Evolutionary conservation across 2,113 vertebrate species (phyloP), one percentile per base, ranked within the genome.

Genomic region (Ceyx margarethae): DNA sequence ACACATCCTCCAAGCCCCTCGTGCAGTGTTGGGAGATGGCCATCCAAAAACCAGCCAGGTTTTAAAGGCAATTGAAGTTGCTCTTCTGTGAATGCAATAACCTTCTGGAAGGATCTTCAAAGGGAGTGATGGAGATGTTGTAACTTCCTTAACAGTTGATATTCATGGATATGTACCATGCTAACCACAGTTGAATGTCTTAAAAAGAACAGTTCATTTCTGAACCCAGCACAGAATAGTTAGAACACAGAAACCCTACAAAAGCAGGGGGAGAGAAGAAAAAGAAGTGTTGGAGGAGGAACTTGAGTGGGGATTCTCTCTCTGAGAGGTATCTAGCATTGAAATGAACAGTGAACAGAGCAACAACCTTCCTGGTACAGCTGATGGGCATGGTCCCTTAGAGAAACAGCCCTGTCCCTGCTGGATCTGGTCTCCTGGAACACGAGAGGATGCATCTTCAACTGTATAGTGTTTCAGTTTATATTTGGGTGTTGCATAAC

Each of bases 401-500:
- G 20, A 2, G 74, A 76, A 94, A 28, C 46, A 16, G 15, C 13
- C 78, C 78, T 8, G 56, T 54, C 10, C 19, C 81, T 45, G 43
- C 5, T 43, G 79, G 58, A 7, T 21, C 26, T 0, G 75, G 53
- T 31, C 92, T 96, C 93, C 89, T 74, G 91, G 82, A 96, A 94
- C 33, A 46, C 80, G 15, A 6, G 3, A 33, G 78, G 85, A 91
- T 8, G 78, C 4, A 13, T 45, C 92, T 76, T 80, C 91, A 50
- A n/a, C 40, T 4, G 9, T 48, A 80, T 94, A 85, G 3, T 15
- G 28, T 93, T 94, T 79, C 91, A 91, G 96, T 95, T 97, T 90
- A 83, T 97, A 94, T 93, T 72, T 83, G 88, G 85, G 89, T 65
- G 37, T 94, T 87, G 94, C 90, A 90, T 84, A 91, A 89, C 76